Base-by-base conservation (phyloP, 1,140 invertebrate species). In the Cotesia glomerata region DNA sequence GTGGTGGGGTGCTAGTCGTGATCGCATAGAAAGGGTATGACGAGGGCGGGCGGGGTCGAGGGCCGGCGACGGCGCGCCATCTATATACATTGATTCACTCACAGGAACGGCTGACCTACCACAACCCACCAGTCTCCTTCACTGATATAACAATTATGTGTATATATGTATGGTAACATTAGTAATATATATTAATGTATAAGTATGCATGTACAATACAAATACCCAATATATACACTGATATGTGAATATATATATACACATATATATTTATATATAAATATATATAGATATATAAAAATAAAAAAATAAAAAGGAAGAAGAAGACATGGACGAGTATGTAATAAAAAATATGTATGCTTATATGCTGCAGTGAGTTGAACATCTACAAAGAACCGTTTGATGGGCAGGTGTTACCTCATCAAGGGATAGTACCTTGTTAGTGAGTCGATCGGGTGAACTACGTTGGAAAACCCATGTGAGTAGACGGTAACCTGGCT, bases 71-170 rank as follows among this genome's bases (percentile, higher is more conserved):
- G 86, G 84, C 82, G 84, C 81, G 81, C 84, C 85, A 84, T 87
- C 84, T 87, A 87, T 87, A 81, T 87, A 87, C 86, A 87, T 87
- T 86, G 79, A 85, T 87, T 86, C 84, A 85, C 81, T 85, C 84
- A 83, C 82, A 81, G 81, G 80, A 84, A 85, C 80, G 83, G 84
- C 83, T 85, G 80, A 85, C 84, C 83, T 85, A 86, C 85, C 85
- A 86, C 82, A 86, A 84, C 85, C 84, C 82, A 85, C 81, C 86
- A 84, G 83, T 86, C 82, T 82, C 80, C 84, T 84, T 86, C 81
- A 80, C 82, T 84, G 82, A 82, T 79, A 85, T 86, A 82, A 52
- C 64, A 69, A 65, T 45, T 63, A 66, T 73, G 72, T 74, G 70
- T 74, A 59, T 74, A 74, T 74, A 75, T 77, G 78, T 79, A 78